Evolutionary conservation across 2,888 invertebrate species (phyloP), one percentile per base, ranked within the genome.

Genomic region (Ophion obscuratus): DNA sequence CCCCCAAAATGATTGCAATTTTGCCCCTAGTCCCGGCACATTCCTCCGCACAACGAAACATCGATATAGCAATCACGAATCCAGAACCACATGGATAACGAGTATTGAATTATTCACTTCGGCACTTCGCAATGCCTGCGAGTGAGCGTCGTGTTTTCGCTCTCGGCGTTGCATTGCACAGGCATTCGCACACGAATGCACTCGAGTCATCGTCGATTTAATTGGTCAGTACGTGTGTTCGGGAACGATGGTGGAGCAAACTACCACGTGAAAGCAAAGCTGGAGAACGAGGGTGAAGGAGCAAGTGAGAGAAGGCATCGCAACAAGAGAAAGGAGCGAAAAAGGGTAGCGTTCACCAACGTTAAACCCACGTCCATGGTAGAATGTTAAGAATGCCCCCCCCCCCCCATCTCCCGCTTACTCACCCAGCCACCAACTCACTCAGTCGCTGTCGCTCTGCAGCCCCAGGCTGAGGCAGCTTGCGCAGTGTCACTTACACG

Each of bases 131-230:
- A 83, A 78, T 68, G 83, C 59, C 78, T 81, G 86, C 61, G 68
- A 83, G 78, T 70, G 83, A 83, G 61, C 81, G 77, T 85, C 71
- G 81, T 78, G 61, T 70, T 59, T 47, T 47, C 62, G n/a, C 59
- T 67, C 67, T 67, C 81, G 31, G 24, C 70, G 62, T 78, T 4
- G 17, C 44, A 20, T 24, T 7, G 36, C 64, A 61, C 70, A 57
- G 78, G 74, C 70, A 81, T 81, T 53, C 36, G 17, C 47, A 57
- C 81, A 70, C 75, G 85, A 80, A 68, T 61, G 83, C 76, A 88
- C 88, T 88, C 83, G 85, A 87, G 88, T 88, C 88, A 89, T 85
- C 79, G 86, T 82, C 83, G 86, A 82, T 88, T 88, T 87, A 89
- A 89, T 89, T 89, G 87, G 87, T 77, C 83, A 85, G 67, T 59